phyloP scores from a whole-genome alignment of 2,888 invertebrate species.

The Meliscaeva auricollis region DNA sequence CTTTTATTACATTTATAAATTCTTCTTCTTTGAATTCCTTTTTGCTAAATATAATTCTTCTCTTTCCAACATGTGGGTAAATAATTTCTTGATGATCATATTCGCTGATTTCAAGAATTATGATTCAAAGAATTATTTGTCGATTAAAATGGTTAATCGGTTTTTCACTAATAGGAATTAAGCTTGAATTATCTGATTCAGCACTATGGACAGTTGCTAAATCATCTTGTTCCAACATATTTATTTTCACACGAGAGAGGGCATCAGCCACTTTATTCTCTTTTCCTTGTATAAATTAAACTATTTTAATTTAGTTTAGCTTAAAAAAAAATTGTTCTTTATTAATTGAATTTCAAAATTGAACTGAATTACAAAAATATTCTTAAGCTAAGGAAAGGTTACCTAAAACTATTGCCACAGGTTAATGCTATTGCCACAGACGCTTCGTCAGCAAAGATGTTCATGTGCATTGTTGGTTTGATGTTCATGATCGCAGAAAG shows the following conservation, averaged over 20 bases:
- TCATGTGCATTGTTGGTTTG: no score
- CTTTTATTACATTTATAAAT: neutral
- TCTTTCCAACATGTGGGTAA: neutral
- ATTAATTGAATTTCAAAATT: no score
- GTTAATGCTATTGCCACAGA: no score
- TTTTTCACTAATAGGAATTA: constrained; percentile 24
- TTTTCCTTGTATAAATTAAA: constrained; percentile 53
- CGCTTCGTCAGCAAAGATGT: no score
- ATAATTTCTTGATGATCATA: neutral
- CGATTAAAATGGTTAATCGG: constrained; percentile 3
- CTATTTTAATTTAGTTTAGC: no score
- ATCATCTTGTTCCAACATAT: constrained; percentile 4
- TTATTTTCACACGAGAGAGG: constrained; percentile 43
- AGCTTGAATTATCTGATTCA: constrained; percentile 7
- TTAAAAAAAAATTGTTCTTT: no score
- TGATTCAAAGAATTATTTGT: no score
- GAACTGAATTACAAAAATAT: no score
- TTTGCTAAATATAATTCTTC: neutral
- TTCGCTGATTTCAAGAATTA: neutral
- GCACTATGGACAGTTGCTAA: constrained; percentile 3
- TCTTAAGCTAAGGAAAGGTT: no score
- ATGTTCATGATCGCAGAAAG: no score
- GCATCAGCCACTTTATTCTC: constrained; percentile 32
- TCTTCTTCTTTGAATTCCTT: constrained; percentile 1
- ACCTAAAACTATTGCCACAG: no score